Conservation (phyloP, 2,888 invertebrate genomes). For the Amblyjoppa proteus region DNA sequence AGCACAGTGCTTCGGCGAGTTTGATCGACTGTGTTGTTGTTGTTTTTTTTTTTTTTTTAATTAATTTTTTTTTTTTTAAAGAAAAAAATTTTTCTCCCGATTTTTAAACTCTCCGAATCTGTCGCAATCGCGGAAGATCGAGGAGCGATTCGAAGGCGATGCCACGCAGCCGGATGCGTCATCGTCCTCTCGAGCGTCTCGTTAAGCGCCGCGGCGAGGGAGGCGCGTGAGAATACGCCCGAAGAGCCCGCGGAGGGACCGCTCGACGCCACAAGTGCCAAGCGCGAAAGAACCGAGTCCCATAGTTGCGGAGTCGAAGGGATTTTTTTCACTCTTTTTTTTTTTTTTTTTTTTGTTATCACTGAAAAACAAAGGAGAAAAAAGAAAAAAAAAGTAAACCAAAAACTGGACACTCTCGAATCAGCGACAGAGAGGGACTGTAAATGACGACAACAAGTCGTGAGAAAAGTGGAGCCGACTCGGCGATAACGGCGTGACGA, state of each 20-base stretch:
- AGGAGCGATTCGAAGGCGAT: constrained; percentile 68
- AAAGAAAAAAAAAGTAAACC: neutral
- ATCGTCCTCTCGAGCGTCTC: constrained; percentile 61
- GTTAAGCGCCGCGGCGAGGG: constrained; percentile 57
- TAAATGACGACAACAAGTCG: constrained; percentile 60
- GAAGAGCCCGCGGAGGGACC: constrained; percentile 39
- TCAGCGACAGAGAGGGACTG: constrained; percentile 30
- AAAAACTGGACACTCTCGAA: neutral
- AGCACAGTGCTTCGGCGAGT: constrained; percentile 2
- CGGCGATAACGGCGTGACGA: constrained; percentile 54
- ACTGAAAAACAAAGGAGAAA: neutral
- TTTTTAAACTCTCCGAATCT: neutral
- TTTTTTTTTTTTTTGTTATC: too few species aligned
- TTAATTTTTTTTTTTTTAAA: neutral
- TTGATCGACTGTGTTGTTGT: neutral
- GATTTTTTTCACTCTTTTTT: neutral
- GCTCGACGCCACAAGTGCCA: constrained; percentile 52
- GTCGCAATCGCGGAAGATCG: neutral
- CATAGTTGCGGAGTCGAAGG: constrained; percentile 48
- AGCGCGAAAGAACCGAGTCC: constrained; percentile 34
- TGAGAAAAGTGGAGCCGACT: constrained; percentile 64
- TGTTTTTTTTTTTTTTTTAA: neutral
- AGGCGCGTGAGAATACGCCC: constrained; percentile 38
- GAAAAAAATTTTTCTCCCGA: neutral
- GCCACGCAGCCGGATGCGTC: constrained; percentile 75